Conservation (phyloP, 2,888 invertebrate genomes). For the Dasypolia templi region DNA sequence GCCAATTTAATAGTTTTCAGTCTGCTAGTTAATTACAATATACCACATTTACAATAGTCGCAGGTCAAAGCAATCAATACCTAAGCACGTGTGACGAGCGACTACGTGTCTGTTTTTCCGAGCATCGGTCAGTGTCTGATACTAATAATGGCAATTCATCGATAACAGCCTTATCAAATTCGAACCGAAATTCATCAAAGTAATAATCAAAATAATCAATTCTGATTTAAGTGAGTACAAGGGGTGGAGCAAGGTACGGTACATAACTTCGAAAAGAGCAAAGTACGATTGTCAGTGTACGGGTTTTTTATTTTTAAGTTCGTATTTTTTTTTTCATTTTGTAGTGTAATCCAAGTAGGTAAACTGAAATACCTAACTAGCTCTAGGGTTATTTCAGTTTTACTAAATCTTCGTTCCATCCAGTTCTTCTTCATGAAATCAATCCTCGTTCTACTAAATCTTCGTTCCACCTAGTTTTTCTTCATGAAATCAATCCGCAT, state of each 20-base stretch:
- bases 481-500: not conserved
- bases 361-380: not conserved
- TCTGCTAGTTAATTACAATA: not conserved
- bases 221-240: no score
- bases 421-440: not conserved
- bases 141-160: not conserved
- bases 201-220: not conserved
- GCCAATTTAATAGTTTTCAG: not conserved
- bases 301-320: not conserved
- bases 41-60: not conserved
- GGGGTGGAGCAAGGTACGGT: no score
- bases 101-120: not conserved
- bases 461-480: not conserved
- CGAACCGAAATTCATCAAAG: not conserved
- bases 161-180: not conserved
- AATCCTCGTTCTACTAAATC: not conserved
- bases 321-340: not conserved
- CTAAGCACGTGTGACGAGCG: no score
- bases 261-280: not conserved
- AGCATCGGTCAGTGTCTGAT: not conserved
- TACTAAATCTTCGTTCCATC: not conserved
- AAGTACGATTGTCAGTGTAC: not conserved
- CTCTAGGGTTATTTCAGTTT: not conserved
- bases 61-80: not conserved
- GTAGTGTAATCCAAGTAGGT: not conserved